A percentile compares a stretch with the other conserved stretches of the same genome.
These are phyloP conservation scores for Ectemnius cavifrons DNA, from an alignment of 2,888 invertebrate species.

Conservation along the genomic window DNA sequence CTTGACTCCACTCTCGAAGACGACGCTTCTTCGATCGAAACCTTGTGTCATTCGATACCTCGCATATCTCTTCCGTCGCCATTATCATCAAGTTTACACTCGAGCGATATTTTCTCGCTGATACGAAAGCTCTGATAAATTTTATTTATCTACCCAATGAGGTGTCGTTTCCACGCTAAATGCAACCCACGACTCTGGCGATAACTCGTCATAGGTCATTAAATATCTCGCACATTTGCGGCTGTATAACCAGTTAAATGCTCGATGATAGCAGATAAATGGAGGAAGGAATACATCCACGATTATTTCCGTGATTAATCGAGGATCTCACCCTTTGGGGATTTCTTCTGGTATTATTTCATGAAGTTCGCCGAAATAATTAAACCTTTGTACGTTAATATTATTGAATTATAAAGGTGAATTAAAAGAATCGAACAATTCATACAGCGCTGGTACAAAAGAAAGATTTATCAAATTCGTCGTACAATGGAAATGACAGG, in stretches of 20 bases:
- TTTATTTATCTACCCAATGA: neutral
- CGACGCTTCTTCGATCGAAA: neutral
- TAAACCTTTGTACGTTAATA: no score
- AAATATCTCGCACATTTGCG: neutral
- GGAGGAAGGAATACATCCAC: neutral
- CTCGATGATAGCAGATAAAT: neutral
- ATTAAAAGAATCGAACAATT: no score
- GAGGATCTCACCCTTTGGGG: no score
- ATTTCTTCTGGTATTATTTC: no score
- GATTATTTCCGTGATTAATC: no score
- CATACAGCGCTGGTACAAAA: no score
- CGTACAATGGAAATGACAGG: no score
- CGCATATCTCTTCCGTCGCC: no score
- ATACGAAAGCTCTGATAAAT: conserved; percentile 4
- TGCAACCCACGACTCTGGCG: neutral
- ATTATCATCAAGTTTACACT: neutral
- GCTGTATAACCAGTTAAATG: neutral
- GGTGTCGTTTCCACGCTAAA: neutral
- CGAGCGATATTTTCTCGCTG: neutral
- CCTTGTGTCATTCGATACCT: no score
- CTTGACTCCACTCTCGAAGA: neutral
- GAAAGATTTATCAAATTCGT: no score
- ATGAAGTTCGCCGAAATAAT: no score
- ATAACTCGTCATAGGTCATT: neutral
- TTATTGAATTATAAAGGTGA: no score